Conservation (phyloP, 35 echinoderm and acorn worm species). For the Chiridota heheva region DNA sequence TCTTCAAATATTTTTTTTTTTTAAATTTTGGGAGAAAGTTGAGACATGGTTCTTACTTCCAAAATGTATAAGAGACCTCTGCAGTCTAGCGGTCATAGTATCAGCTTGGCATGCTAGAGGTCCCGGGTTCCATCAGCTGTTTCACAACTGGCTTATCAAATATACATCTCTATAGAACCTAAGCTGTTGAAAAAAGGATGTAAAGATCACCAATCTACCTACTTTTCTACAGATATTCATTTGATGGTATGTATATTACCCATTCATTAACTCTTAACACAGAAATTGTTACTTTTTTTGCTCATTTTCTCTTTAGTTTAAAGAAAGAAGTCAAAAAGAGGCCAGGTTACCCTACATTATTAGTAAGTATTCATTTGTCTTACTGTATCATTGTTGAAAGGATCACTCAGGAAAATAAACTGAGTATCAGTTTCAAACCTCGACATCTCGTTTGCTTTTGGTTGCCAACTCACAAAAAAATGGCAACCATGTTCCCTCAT, state of each 20-base stretch:
- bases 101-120: too few species aligned
- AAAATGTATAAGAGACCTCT: too few species aligned
- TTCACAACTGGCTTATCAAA: neutral
- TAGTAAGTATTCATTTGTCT: slow-evolving; percentile 74
- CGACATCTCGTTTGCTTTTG: too few species aligned
- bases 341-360: slow-evolving; percentile 65
- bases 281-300: slow-evolving; percentile 1
- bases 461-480: too few species aligned
- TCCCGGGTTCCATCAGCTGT: neutral
- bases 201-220: neutral
- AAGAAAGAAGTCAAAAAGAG: slow-evolving; percentile 74
- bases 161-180: neutral
- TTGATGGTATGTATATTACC: neutral
- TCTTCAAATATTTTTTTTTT: too few species aligned
- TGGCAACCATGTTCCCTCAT: too few species aligned
- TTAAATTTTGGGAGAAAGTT: too few species aligned
- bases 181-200: neutral
- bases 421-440: too few species aligned
- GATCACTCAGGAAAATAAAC: too few species aligned
- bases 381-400: too few species aligned
- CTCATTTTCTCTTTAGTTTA: slow-evolving; percentile 59
- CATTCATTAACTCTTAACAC: neutral
- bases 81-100: too few species aligned
- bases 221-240: neutral
- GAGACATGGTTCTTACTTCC: too few species aligned